These are phyloP conservation scores for Zonotrichia albicollis DNA, from an alignment of 2,797 vertebrate species.

Conservation along the genomic window DNA sequence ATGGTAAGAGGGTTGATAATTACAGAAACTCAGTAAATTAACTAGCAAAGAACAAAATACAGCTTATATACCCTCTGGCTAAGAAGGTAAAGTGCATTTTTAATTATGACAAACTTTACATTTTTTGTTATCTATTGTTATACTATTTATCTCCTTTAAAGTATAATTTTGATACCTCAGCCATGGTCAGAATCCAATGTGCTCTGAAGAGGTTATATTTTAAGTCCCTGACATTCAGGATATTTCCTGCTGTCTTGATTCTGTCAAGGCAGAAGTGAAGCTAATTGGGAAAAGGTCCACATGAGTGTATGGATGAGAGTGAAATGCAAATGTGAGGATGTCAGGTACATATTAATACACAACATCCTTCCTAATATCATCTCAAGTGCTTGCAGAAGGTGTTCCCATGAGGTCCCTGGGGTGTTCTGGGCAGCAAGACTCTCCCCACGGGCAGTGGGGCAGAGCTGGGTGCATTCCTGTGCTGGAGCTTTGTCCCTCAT, in stretches of 20 bases:
- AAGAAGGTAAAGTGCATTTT: conserved; percentile 23
- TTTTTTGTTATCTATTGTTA: conserved; percentile 34
- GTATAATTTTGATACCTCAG: background rate
- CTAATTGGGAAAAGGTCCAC: background rate
- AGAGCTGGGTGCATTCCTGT: rapidly evolving
- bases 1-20: background rate
- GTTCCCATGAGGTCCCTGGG: rapidly evolving
- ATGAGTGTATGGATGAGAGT: background rate
- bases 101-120: conserved; percentile 28
- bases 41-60: background rate
- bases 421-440: background rate
- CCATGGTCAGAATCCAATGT: background rate
- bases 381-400: background rate
- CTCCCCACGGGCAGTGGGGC: rapidly evolving
- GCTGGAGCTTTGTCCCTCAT: background rate
- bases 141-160: conserved; percentile 22
- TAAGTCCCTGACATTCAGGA: conserved; percentile 25
- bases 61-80: background rate
- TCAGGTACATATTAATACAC: background rate
- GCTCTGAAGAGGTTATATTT: conserved; percentile 27
- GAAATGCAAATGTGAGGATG: background rate
- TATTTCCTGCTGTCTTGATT: background rate
- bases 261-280: background rate
- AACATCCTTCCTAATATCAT: background rate
- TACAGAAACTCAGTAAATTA: conserved; percentile 16